Conservation (phyloP, 2,888 invertebrate species). For the Macaria notata region DNA sequence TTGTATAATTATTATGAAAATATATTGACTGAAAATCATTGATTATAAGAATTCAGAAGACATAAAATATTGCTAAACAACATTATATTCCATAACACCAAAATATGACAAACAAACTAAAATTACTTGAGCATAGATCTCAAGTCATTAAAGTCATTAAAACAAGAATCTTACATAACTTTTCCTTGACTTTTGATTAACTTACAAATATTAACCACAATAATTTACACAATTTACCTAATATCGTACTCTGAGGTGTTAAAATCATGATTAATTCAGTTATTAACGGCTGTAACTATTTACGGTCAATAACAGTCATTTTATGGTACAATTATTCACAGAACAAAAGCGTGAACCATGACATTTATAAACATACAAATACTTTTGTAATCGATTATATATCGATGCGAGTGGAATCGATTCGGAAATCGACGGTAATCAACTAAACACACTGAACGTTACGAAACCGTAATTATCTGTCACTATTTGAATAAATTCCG, state of each 20-base stretch:
- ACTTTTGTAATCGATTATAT: constrained; percentile 57
- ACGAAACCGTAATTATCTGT: constrained; percentile 48
- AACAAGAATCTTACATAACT: too few species aligned
- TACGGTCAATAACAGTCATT: constrained; percentile 23
- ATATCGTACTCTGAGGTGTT: constrained; percentile 6
- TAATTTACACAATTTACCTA: too few species aligned
- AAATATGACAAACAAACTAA: too few species aligned
- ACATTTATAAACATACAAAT: constrained; percentile 63
- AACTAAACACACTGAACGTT: constrained; percentile 50
- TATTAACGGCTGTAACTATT: constrained; percentile 13
- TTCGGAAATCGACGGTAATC: constrained; percentile 50
- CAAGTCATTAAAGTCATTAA: too few species aligned
- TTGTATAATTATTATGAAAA: too few species aligned
- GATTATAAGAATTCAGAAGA: too few species aligned
- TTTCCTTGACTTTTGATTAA: constrained; percentile 20
- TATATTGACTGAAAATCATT: too few species aligned
- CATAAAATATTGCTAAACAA: too few species aligned
- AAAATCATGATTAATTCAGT: constrained; percentile 17
- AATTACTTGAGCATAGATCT: too few species aligned
- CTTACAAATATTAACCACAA: constrained; percentile 1
- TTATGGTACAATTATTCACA: constrained; percentile 46
- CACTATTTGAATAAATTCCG: constrained; percentile 52
- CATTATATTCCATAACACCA: too few species aligned
- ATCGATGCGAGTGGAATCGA: constrained; percentile 46
- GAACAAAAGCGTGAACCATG: constrained; percentile 58